Evolutionary conservation across 1,140 invertebrate species (phyloP).

Genomic region (Tribolium castaneum): DNA sequence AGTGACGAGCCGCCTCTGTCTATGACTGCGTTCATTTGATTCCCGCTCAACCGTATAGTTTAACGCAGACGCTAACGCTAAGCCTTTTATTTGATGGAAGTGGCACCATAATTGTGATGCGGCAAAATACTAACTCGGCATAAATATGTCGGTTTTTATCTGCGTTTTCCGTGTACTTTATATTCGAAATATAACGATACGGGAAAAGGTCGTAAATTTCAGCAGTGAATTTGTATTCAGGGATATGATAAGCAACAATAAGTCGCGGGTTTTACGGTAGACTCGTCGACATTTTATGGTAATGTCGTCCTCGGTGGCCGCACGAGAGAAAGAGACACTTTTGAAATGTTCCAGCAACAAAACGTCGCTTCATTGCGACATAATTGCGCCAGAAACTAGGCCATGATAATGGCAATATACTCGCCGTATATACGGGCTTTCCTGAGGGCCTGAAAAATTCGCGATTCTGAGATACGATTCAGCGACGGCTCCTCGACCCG

Average conservation of each 20-base stretch:
- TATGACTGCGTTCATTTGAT: constrained; percentile 2
- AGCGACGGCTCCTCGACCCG: constrained; percentile 41
- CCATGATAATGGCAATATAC: constrained; percentile 44
- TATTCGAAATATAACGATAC: constrained; percentile 41
- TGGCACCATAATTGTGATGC: constrained; percentile 8
- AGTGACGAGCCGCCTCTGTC: constrained; percentile 23
- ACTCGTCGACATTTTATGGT: constrained; percentile 35
- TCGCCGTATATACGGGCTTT: constrained; percentile 4
- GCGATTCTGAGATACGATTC: constrained; percentile 56
- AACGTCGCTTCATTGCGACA: constrained; percentile 13
- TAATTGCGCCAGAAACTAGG: constrained; percentile 42
- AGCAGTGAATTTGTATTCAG: constrained; percentile 42
- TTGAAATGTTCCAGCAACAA: constrained; percentile 7
- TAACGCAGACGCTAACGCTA: no score
- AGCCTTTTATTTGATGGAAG: neutral
- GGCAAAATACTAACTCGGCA: constrained; percentile 33
- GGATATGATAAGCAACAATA: constrained; percentile 40
- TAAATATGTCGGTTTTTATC: constrained; percentile 36
- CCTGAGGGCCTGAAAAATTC: constrained; percentile 46
- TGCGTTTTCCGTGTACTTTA: constrained; percentile 38
- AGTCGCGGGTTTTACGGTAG: constrained; percentile 38
- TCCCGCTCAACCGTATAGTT: neutral
- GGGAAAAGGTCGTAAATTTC: constrained; percentile 41
- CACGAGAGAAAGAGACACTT: neutral
- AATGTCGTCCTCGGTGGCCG: constrained; percentile 1